Base-by-base conservation (phyloP, 2,888 invertebrate genomes). In the Theristus sp. region DNA sequence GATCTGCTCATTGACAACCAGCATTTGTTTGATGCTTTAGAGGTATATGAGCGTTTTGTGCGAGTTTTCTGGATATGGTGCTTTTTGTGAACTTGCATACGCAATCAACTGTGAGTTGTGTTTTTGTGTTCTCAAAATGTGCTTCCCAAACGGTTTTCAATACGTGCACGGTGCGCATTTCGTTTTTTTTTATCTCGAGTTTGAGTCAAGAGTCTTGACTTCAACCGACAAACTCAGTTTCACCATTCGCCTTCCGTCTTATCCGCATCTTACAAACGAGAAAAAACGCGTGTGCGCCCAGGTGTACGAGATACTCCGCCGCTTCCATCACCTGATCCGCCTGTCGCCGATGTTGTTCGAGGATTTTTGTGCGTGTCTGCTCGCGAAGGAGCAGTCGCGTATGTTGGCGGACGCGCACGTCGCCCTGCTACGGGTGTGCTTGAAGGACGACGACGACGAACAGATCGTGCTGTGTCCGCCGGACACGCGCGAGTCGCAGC, bases 401-500 rank as follows among this genome's bases (percentile, higher is more conserved):
- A 79, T 98, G 62, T 79, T 96, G 28, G 84, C 89, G 20, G 98
- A 98, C 79, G 83, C 91, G 66, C 96, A 98, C 76, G 86, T 94
- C 66, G 86, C 87, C 82, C 80, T 98, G 60, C 77, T 98, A 52
- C 90, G 88, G 77, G 86, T 93, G 38, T 81, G 76, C 46, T 65
- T 74, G 29, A 17, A 49, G 6, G 49, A 49, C 49, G 93, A 56
- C 91, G 54, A 54, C 26, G 27, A 54, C 2, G 1, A 22, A 25
- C 1, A 58, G 22, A 55, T 61, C 25, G 60, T 64, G 46, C 65
- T 63, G 31, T 63, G 68, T 24, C 68, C 94, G 13, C 78, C 89
- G 63, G 98, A 99, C 79, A 87, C 90, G 73, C 94, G 94, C 79
- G 94, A 96, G 77, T 89, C 91, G 75, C 85, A 94, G 29, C 94